Evolutionary conservation across 2,888 invertebrate species (phyloP).

Genomic region (Junonia oenone): DNA sequence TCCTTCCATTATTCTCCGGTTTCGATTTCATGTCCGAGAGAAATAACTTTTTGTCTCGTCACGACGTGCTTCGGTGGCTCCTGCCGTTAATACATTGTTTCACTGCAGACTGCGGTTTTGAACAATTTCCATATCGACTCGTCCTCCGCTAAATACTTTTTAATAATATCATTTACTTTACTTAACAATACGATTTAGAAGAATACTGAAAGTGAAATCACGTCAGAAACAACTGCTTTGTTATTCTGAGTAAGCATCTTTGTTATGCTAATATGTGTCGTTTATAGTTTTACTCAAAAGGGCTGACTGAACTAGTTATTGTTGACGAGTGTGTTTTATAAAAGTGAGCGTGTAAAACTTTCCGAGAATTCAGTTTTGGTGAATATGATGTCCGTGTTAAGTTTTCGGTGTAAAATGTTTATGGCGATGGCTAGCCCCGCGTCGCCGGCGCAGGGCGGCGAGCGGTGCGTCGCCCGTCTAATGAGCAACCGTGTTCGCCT

Average conservation of each 20-base stretch:
- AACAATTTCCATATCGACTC: conserved; percentile 56
- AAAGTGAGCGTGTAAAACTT: conserved; percentile 55
- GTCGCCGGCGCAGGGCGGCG: conserved; percentile 23
- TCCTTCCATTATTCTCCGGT: conserved; percentile 60
- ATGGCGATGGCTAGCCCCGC: conserved; percentile 41
- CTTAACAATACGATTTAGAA: conserved; percentile 34
- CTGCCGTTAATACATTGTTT: conserved; percentile 57
- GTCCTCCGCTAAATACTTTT: conserved; percentile 40
- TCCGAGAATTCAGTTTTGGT: conserved; percentile 47
- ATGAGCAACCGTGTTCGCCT: conserved; percentile 77
- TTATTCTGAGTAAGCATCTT: conserved; percentile 64
- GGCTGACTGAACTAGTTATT: conserved; percentile 53
- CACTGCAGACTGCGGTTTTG: conserved; percentile 58
- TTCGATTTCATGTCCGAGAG: conserved; percentile 67
- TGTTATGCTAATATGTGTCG: conserved; percentile 73
- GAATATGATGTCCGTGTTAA: conserved; percentile 16
- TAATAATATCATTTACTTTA: conserved; percentile 30
- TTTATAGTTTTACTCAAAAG: conserved; percentile 68
- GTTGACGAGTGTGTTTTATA: conserved; percentile 34
- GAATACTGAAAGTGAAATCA: conserved; percentile 68
- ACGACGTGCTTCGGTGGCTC: conserved; percentile 59
- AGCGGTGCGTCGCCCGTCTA: conserved; percentile 48
- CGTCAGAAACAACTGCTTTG: conserved; percentile 49
- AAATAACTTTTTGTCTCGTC: conserved; percentile 68
- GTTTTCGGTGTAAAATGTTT: conserved; percentile 30